phyloP scores from a whole-genome alignment of 1,140 invertebrate species.

The Ceratoteleas bidentatus region DNA sequence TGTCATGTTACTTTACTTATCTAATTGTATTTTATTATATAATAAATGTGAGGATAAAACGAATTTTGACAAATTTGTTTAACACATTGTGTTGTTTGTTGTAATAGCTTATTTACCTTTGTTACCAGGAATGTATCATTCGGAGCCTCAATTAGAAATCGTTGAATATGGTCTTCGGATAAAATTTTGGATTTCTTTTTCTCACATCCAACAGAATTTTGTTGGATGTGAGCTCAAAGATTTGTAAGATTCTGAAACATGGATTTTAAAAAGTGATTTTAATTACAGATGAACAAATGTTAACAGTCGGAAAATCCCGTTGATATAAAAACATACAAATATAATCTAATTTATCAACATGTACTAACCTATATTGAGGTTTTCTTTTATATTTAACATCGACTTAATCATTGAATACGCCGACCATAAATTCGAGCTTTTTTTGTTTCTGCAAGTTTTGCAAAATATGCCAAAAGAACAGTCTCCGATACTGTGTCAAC shows the following conservation, averaged over 20 bases:
- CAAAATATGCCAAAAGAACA: slow-evolving; percentile 3
- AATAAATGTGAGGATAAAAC: not conserved
- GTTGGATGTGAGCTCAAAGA: not conserved
- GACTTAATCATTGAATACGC: slow-evolving; percentile 6
- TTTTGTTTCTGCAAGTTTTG: not conserved
- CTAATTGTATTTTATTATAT: not conserved
- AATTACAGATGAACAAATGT: not conserved
- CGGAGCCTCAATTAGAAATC: slow-evolving; percentile 4
- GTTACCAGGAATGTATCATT: slow-evolving; percentile 1
- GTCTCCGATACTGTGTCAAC: not conserved
- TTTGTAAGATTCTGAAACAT: not conserved
- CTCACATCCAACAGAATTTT: not conserved
- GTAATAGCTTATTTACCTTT: slow-evolving; percentile 3
- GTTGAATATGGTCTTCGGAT: not conserved
- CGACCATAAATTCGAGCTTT: not conserved
- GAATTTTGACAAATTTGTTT: not conserved
- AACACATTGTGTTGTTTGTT: not conserved
- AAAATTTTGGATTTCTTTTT: not conserved
- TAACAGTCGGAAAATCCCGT: not conserved
- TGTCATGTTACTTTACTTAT: too few relatives aligned
- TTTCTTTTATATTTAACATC: slow-evolving; percentile 2
- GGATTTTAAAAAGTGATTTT: not conserved
- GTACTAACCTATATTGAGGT: slow-evolving; percentile 1
- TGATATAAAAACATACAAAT: not conserved
- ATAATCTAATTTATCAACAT: not conserved